A percentile compares a stretch with the other conserved stretches of the same genome.
Conservation (phyloP, 2,888 invertebrate genomes). For the Thymelicus acteon region DNA sequence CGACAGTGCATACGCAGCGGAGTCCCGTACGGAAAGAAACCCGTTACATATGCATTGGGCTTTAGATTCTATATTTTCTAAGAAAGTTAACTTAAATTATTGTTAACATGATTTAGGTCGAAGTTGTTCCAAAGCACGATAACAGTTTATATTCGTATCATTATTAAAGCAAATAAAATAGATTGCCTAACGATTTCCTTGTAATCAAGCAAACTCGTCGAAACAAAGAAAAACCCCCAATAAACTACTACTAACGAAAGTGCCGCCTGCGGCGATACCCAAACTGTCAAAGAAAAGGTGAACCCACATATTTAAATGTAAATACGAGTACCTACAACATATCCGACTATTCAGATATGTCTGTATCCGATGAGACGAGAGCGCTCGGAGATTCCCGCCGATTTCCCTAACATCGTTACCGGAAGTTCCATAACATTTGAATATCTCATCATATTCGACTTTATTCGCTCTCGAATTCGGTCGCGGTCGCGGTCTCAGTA, state of each 20-base stretch:
- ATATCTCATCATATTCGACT: slow-evolving; percentile 68
- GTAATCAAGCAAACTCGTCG: too few relatives aligned
- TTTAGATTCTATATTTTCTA: too few relatives aligned
- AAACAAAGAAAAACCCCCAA: too few relatives aligned
- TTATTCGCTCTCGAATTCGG: slow-evolving; percentile 45
- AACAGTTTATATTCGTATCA: too few relatives aligned
- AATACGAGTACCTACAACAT: slow-evolving; percentile 50
- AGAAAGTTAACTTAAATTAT: too few relatives aligned
- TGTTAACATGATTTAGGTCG: too few relatives aligned
- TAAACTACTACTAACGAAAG: neutral
- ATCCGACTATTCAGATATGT: slow-evolving; percentile 44
- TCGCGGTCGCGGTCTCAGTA: neutral
- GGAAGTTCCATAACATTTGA: slow-evolving; percentile 69
- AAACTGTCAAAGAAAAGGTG: neutral
- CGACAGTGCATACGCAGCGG: too few relatives aligned
- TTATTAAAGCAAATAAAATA: too few relatives aligned
- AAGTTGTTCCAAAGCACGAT: too few relatives aligned
- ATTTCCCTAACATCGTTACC: slow-evolving; percentile 70
- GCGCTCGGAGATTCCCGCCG: slow-evolving; percentile 51
- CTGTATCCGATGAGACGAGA: slow-evolving; percentile 37
- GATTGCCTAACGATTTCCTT: too few relatives aligned
- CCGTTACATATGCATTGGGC: too few relatives aligned
- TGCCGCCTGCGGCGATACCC: neutral
- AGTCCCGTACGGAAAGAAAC: too few relatives aligned
- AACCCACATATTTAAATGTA: slow-evolving; percentile 51